Percentiles rank a stretch among this genome's conserved stretches.
These are phyloP conservation scores for Agrochola litura DNA, from an alignment of 2,888 invertebrate genomes.

Conservation along the genomic window DNA sequence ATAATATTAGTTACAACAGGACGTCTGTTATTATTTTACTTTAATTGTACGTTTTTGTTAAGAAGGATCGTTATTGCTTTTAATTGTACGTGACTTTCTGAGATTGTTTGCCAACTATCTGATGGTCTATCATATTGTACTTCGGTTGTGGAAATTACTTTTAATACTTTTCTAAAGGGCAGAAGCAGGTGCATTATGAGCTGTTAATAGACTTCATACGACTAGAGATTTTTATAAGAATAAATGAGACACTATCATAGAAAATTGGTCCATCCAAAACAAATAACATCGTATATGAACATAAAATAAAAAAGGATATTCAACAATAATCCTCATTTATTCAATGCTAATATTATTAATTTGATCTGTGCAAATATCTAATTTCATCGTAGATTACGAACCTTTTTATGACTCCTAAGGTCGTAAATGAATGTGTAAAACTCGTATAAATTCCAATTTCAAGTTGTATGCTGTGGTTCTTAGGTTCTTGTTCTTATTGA, in stretches of 20 bases:
- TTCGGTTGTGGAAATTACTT: conserved; percentile 1
- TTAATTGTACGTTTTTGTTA: conserved; percentile 24
- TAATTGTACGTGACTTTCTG: conserved; percentile 21
- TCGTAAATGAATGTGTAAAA: conserved; percentile 12
- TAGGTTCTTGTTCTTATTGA: neutral
- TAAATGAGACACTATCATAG: neutral
- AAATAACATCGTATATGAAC: too few species aligned
- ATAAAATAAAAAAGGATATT: neutral
- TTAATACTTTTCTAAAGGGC: neutral
- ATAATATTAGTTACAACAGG: conserved; percentile 24
- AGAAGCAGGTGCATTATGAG: neutral
- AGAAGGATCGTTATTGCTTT: conserved; percentile 17
- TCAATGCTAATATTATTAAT: neutral
- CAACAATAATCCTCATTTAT: neutral
- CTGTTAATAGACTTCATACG: neutral
- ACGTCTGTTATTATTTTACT: conserved; percentile 25
- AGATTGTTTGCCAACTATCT: conserved; percentile 5
- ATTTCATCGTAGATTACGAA: neutral
- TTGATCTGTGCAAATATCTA: conserved; percentile 23
- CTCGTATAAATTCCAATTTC: neutral
- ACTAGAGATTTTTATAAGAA: neutral
- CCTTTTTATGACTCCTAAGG: neutral
- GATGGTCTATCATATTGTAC: neutral
- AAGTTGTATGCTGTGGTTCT: neutral
- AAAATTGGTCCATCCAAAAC: neutral